A percentile compares a stretch with the other conserved stretches of the same genome.
Conservation (phyloP, 2,113 vertebrate genomes). For the Apus apus region DNA sequence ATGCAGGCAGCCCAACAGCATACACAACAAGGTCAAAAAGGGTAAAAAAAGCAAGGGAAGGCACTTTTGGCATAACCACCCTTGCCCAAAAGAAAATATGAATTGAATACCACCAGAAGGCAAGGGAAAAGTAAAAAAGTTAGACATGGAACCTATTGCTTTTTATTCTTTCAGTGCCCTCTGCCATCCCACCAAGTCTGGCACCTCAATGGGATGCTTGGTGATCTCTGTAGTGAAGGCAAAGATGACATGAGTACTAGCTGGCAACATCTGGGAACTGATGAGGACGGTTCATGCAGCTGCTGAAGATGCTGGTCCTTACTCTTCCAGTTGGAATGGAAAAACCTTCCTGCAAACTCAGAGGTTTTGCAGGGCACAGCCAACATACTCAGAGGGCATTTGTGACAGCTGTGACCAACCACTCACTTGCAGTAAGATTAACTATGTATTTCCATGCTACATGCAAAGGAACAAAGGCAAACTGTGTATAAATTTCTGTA, state of each 20-base stretch:
- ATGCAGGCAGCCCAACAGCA: background rate
- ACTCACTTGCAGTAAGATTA: background rate
- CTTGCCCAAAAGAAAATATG: background rate
- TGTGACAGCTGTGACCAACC: background rate
- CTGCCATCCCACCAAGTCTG: background rate
- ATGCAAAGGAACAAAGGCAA: background rate
- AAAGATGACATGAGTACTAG: background rate
- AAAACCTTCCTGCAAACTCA: background rate
- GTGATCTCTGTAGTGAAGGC: accelerated
- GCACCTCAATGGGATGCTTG: background rate
- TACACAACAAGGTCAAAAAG: background rate
- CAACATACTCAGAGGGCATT: background rate
- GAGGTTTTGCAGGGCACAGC: background rate
- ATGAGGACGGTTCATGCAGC: background rate
- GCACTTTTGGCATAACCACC: accelerated
- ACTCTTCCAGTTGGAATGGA: background rate
- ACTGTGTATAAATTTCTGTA: background rate
- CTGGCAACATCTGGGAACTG: background rate
- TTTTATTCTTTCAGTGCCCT: background rate
- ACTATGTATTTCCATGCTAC: accelerated
- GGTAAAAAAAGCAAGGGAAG: background rate
- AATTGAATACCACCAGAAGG: background rate
- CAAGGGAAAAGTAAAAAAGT: background rate
- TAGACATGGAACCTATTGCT: accelerated
- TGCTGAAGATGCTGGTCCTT: background rate